Percentiles rank a stretch among this genome's conserved stretches.
phyloP scores from a whole-genome alignment of 2,888 invertebrate genomes.

The Drosophila sordidapex region DNA sequence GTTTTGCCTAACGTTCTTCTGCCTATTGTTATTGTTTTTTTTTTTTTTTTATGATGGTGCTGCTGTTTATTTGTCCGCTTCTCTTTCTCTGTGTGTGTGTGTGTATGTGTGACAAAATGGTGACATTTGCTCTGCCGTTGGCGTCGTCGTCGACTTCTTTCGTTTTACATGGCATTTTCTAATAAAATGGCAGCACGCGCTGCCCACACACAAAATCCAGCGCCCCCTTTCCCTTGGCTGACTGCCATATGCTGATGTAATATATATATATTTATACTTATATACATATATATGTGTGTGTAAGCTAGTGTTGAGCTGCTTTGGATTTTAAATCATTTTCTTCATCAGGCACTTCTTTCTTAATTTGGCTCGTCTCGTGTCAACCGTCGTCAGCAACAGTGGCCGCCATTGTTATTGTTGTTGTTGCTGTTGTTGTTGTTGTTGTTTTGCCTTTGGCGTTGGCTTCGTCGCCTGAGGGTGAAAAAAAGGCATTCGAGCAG shows the following conservation, averaged over 20 bases:
- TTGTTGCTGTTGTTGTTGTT: constrained; percentile 26
- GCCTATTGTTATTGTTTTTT: constrained; percentile 27
- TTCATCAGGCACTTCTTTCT: constrained; percentile 36
- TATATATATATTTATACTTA: neutral
- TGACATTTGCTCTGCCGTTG: constrained; percentile 65
- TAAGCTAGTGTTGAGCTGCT: constrained; percentile 25
- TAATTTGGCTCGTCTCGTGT: constrained; percentile 71
- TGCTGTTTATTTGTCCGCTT: constrained; percentile 55
- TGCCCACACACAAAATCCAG: constrained; percentile 31
- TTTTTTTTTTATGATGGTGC: constrained; percentile 23
- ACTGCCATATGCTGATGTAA: constrained; percentile 34
- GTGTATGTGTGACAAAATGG: constrained; percentile 71
- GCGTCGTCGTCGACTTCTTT: constrained; percentile 14
- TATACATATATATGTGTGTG: neutral
- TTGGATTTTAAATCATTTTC: constrained; percentile 10
- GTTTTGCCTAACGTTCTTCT: constrained; percentile 25
- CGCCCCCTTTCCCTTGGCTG: neutral
- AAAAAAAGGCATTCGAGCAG: constrained; percentile 77
- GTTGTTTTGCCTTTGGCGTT: constrained; percentile 65
- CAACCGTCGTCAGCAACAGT: constrained; percentile 75
- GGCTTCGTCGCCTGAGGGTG: constrained; percentile 80
- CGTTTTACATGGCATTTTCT: constrained; percentile 77
- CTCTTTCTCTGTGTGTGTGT: constrained; percentile 16
- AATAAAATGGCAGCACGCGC: constrained; percentile 79
- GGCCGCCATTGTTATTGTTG: constrained; percentile 49